Evolutionary conservation across 2,797 vertebrate species (phyloP).

Genomic region (Crenuchus spilurus): DNA sequence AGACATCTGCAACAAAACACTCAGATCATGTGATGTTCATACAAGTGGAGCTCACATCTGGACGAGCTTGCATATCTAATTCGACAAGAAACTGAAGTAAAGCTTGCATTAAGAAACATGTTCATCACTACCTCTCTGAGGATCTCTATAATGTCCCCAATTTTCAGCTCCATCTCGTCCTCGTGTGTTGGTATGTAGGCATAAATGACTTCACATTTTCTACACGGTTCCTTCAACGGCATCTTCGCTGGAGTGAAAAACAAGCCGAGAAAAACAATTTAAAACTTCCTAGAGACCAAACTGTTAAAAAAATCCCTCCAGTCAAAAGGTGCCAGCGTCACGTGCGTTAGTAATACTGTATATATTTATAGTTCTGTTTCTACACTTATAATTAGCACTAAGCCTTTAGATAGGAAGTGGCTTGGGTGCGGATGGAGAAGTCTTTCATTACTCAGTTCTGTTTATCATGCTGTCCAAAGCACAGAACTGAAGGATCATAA

Average conservation of each 20-base stretch:
- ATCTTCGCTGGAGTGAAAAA: constrained; percentile 69
- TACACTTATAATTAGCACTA: background rate
- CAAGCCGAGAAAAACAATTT: constrained; percentile 18
- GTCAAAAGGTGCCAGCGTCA: background rate
- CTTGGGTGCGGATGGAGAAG: constrained; percentile 3
- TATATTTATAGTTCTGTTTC: constrained; percentile 4
- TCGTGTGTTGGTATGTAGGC: constrained; percentile 71
- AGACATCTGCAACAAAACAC: background rate
- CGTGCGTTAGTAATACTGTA: background rate
- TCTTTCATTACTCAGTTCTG: constrained; percentile 21
- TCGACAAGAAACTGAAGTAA: background rate
- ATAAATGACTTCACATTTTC: constrained; percentile 82
- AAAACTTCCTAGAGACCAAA: background rate
- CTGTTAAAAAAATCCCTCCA: background rate
- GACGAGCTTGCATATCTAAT: background rate
- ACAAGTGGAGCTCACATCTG: background rate
- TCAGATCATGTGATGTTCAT: background rate
- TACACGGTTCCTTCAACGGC: constrained; percentile 61
- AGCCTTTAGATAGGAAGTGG: constrained; percentile 30
- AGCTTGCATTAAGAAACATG: background rate
- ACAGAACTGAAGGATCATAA: background rate
- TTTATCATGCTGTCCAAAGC: background rate
- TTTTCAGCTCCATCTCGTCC: constrained; percentile 79
- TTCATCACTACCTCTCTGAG: constrained; percentile 78
- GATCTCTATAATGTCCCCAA: constrained; percentile 80